Base-by-base conservation (phyloP, 2,797 vertebrate genomes). In the Gallirallus australis region DNA sequence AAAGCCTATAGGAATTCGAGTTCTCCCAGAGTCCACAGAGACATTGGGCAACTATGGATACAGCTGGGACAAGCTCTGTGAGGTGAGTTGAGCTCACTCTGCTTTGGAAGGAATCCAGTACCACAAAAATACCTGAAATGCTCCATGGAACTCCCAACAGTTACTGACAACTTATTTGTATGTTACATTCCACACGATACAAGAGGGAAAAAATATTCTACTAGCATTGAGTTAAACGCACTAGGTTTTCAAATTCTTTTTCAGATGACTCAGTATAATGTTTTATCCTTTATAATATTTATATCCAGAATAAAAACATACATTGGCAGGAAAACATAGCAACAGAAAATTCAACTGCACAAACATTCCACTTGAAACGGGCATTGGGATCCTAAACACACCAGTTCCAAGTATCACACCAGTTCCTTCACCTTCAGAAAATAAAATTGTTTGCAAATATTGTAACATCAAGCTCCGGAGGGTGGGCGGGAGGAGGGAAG, bases 301-400 rank as follows among this genome's bases (percentile, higher is more conserved):
- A 68, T 82, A 89, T 15, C 47, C 69, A 88, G 87, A 91, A 93
- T 28, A 90, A 82, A 95, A 96, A 73, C 80, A 87, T 66, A 80
- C 53, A 70, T 1, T 90, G 73, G 73, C 94, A 92, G 53, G 56
- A 94, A 96, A 95, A 90, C 86, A 82, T 80, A 94, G 94, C 85
- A 94, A 97, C 93, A 92, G 81, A 86, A 86, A 80, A 16, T 40
- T 70, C 64, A 89, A 75, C 50, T 73, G 86, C 56, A 91, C 69
- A 84, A 82, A 94, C 65, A 79, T 81, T 92, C 64, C 57, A 60
- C 59, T 93, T 81, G 60, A 93, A 81, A 87, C 2, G 7, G 3
- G 54, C 31, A 94, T 6, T 30, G 13, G 15, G 82, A 91, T 63
- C 77, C 93, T 52, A 87, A 89, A 78, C 25, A 48, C 45, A 82